Evolutionary conservation across 2,797 vertebrate genomes (phyloP), one percentile per base, ranked within the genome.

Genomic region (Odontamblyopus rebecca): DNA sequence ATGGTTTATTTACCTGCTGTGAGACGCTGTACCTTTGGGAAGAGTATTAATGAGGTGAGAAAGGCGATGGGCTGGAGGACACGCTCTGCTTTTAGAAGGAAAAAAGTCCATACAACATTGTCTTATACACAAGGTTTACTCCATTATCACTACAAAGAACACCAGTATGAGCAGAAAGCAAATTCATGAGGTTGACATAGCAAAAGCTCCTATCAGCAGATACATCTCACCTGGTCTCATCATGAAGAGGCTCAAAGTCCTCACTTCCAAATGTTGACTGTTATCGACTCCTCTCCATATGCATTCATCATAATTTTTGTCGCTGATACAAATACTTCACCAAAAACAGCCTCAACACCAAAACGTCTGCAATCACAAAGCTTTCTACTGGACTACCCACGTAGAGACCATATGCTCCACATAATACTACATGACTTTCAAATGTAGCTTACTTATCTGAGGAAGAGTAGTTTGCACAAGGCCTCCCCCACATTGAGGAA

Each of bases 1-100:
- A 50, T 71, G 71, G 82, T 85, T 86, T 77, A 82, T 82, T 79
- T 85, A 82, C 80, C 74, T 71, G 71, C 77, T 84, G 75, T 71
- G 77, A 76, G 82, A 67, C 59, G 73, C 65, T 38, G 70, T 6
- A 53, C 44, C 50, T 50, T 67, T 35, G 70, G 66, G 38, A 71
- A 68, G 57, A 74, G 74, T 75, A 73, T 83, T 82, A 75, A 83
- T 78, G 77, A 67, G 69, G 68, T 79, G 77, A 81, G 13, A 4
- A 78, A 75, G 63, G 73, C 35, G 61, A 64, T 74, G 8, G 35
- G 19, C 30, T 57, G 54, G 69, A 56, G 68, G 75, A 76, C 61
- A 68, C 4, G 7, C 61, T 62, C 18, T 62, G 16, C 32, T 62
- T 35, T 62, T 62, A 19, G 32, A 62, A 62, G 61, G 19, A 32